Evolutionary conservation across 2,113 vertebrate genomes (phyloP).

Genomic region (Takifugu flavidus): DNA sequence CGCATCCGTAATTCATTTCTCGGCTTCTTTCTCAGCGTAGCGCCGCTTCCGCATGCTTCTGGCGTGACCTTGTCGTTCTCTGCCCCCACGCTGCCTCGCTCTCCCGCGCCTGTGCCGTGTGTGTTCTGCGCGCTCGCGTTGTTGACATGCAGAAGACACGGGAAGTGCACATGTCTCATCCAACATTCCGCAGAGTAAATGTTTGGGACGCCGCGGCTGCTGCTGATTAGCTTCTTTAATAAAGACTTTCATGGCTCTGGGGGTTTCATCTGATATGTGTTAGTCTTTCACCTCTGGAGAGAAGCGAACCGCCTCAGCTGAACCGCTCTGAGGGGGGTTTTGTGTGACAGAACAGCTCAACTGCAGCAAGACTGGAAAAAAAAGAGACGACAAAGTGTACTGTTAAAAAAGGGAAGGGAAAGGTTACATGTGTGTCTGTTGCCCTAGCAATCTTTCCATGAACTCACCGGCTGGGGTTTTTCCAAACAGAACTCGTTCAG

Average conservation of each 20-base stretch:
- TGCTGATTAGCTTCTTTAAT: constrained; percentile 34
- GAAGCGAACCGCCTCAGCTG: constrained; percentile 48
- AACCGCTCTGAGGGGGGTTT: constrained; percentile 16
- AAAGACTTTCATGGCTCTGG: constrained; percentile 2
- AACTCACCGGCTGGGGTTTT: constrained; percentile 62
- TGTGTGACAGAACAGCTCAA: constrained; percentile 21
- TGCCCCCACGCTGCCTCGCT: constrained; percentile 28
- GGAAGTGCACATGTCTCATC: constrained; percentile 42
- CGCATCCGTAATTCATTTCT: constrained; percentile 58
- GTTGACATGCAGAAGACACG: constrained; percentile 28
- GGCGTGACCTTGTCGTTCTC: constrained; percentile 36
- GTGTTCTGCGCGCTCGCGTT: constrained; percentile 5
- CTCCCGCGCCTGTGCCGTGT: not conserved
- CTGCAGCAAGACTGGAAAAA: constrained; percentile 35
- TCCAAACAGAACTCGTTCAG: constrained; percentile 49
- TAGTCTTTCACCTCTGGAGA: constrained; percentile 13
- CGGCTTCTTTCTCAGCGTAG: constrained; percentile 23
- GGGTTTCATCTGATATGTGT: constrained; percentile 17
- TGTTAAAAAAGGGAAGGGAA: constrained; percentile 53
- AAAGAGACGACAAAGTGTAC: constrained; percentile 36
- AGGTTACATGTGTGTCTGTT: constrained; percentile 59
- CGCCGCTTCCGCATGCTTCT: constrained; percentile 56
- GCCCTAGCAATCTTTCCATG: constrained; percentile 69
- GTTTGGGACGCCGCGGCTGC: constrained; percentile 24
- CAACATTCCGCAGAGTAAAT: constrained; percentile 23